Evolutionary conservation across 2,888 invertebrate species (phyloP).

Genomic region (Elmis aenea): DNA sequence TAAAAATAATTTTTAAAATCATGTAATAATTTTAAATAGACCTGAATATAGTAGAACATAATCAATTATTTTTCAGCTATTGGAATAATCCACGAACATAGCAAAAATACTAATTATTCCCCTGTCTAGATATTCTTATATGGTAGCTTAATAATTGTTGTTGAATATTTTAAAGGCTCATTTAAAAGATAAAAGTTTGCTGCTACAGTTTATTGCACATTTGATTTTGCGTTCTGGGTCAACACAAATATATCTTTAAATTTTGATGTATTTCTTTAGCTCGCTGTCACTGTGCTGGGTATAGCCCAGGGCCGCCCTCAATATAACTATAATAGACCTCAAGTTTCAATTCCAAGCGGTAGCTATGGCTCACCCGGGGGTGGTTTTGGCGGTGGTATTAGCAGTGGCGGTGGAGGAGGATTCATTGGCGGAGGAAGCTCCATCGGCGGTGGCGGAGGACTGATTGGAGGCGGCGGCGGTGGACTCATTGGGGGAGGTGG

Average conservation of each 20-base stretch:
- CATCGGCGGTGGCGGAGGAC: conserved; percentile 35
- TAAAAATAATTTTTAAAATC: no score
- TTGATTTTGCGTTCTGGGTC: no score
- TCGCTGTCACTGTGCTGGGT: conserved; percentile 45
- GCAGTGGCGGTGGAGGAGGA: conserved; percentile 23
- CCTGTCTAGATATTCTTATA: no score
- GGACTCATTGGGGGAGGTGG: conserved; percentile 34
- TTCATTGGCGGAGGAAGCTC: conserved; percentile 32
- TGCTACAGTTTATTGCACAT: no score
- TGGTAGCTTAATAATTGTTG: no score
- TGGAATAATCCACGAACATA: no score
- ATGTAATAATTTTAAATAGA: no score
- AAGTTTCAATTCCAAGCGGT: conserved; percentile 36
- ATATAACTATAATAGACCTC: conserved; percentile 55
- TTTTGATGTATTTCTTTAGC: conserved; percentile 25
- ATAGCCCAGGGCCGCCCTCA: conserved; percentile 57
- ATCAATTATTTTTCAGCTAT: no score
- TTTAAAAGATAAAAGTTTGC: no score
- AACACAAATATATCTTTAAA: not conserved
- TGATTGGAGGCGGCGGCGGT: conserved; percentile 21
- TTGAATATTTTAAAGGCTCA: no score
- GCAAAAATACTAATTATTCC: no score
- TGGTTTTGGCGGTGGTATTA: conserved; percentile 22
- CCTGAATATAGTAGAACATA: no score
- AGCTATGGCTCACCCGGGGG: conserved; percentile 46